Base-by-base conservation (phyloP, 92 coral and sea anemone species). In the Porites evermanni region DNA sequence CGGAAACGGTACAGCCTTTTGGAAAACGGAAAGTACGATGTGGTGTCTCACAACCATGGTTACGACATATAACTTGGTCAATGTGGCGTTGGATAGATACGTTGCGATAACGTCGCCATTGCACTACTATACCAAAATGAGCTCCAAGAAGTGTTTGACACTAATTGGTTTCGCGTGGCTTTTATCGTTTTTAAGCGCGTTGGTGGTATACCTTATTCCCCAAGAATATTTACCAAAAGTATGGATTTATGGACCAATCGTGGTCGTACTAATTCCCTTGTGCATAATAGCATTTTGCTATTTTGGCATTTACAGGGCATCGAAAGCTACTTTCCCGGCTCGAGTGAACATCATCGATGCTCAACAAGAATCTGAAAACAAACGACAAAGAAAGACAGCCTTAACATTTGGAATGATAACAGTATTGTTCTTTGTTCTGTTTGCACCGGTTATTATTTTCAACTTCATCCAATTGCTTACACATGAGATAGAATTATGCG, bases 1-100 rank as follows among this genome's bases (percentile, higher is more conserved):
- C 10, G 67, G 38, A 50, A 53, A 12, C 13, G 29, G 11, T 1
- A 10, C 8, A 2, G 12, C 14, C 64, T 53, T 79, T 47, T 7
- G 53, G 29, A 79, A 79, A 79, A 65, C 1, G 10, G 84, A 79
- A 24, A 79, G 50, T 6, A 17, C 64, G 1, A 20, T 67, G 1
- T 66, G 21, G 74, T 14, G 20, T 16, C 67, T 66, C 18, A 79
- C 84, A 6, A 65, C 64, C 20, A 20, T 53, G 50, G 47, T 64
- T 51, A 51, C 53, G 4, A 79, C 84, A 16, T 66, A 24, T 17
- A 79, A 53, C 18, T 67, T 79, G 23, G 53, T 7, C 7, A 79
- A 79, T 53, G 74, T 79, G 44, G 84, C 84, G 3, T 4, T 79
- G 12, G 84, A 79, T 79, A 65, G 84, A 79, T 79, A 44, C 84